Evolutionary conservation across 2,888 invertebrate species (phyloP).

Genomic region (Apoderus coryli): DNA sequence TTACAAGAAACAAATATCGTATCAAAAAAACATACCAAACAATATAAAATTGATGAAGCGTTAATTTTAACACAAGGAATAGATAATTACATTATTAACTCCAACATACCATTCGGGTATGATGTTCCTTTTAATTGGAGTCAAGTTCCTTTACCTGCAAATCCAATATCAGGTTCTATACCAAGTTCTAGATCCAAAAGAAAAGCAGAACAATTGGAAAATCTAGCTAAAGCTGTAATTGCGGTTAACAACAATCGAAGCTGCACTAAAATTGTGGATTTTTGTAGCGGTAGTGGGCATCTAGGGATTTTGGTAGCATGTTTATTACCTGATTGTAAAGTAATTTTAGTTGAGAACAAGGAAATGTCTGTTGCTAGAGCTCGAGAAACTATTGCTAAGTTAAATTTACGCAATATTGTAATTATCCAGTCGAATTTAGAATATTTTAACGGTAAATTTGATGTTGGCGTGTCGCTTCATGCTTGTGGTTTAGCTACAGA

Average conservation of each 20-base stretch:
- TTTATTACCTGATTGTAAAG: constrained; percentile 58
- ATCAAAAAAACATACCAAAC: constrained; percentile 65
- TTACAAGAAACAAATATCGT: too few relatives aligned
- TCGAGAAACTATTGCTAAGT: constrained; percentile 46
- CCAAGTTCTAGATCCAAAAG: constrained; percentile 57
- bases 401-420: constrained; percentile 57
- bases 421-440: constrained; percentile 84
- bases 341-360: constrained; percentile 84
- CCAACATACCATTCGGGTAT: constrained; percentile 29
- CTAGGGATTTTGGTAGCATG: constrained; percentile 75
- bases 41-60: constrained; percentile 55
- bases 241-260: constrained; percentile 38
- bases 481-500: constrained; percentile 94
- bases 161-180: constrained; percentile 64
- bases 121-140: constrained; percentile 49
- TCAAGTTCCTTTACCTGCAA: constrained; percentile 54
- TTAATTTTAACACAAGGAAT: constrained; percentile 35
- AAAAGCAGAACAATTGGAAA: constrained; percentile 80
- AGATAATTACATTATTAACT: constrained; percentile 31
- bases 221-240: constrained; percentile 62
- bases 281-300: constrained; percentile 91
- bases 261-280: constrained; percentile 72
- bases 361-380: constrained; percentile 71
- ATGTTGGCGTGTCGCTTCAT: constrained; percentile 80
- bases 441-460: constrained; percentile 68